phyloP scores from a whole-genome alignment of 2,797 vertebrate species.

The Pipistrellus kuhlii region DNA sequence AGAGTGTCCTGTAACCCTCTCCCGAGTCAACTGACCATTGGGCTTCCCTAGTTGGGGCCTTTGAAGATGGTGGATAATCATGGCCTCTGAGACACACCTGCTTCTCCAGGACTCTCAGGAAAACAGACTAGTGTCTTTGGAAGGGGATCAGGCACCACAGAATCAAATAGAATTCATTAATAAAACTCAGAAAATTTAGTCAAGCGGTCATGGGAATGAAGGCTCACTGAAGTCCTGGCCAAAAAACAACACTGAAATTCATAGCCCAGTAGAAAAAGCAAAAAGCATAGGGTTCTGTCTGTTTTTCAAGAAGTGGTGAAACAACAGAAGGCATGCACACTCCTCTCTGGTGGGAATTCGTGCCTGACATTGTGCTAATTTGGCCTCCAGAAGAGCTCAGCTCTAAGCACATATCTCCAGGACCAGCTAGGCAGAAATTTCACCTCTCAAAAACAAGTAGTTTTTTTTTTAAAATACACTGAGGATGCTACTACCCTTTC shows the following conservation, averaged over 20 bases:
- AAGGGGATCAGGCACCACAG: background rate
- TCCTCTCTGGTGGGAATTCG: background rate
- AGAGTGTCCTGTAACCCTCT: background rate
- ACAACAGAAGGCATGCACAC: background rate
- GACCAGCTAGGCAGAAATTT: background rate
- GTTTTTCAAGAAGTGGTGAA: background rate
- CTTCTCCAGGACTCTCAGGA: background rate
- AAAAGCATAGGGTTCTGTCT: background rate
- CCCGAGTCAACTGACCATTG: background rate
- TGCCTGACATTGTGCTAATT: no score
- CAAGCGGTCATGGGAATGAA: background rate
- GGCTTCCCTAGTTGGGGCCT: background rate
- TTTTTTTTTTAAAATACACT: background rate
- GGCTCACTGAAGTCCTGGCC: background rate
- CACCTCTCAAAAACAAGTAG: conserved; percentile 3
- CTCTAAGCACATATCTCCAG: background rate
- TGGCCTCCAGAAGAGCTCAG: background rate
- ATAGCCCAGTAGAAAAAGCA: background rate
- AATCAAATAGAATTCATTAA: conserved; percentile 22
- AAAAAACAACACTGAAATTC: background rate
- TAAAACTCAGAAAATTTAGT: conserved; percentile 24
- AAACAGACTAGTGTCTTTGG: background rate
- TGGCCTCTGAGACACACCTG: background rate
- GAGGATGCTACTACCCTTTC: background rate
- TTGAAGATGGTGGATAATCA: conserved; percentile 8